Evolutionary conservation across 2,888 invertebrate species (phyloP).

Genomic region (Xestia ashworthii): DNA sequence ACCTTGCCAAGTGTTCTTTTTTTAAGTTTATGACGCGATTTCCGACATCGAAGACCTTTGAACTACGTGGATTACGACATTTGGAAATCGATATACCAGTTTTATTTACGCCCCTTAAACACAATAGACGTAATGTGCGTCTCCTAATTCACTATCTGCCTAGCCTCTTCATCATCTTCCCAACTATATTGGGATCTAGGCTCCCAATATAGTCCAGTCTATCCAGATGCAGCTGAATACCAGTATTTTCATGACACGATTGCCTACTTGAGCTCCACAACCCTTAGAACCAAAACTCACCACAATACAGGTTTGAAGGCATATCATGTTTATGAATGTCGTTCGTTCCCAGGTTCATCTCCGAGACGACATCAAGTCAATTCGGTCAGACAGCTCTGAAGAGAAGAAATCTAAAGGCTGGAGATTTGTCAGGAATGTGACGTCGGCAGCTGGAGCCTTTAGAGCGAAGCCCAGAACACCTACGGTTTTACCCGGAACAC

Average conservation of each 20-base stretch:
- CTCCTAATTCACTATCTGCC: background rate
- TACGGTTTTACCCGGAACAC: conserved; percentile 79
- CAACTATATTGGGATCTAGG: background rate
- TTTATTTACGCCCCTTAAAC: background rate
- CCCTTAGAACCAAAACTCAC: too few relatives aligned
- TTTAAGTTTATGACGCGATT: background rate
- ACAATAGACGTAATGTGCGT: background rate
- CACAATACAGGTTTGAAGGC: background rate
- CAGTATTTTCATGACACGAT: background rate
- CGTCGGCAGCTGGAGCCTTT: conserved; percentile 81
- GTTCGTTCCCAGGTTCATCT: conserved; percentile 78
- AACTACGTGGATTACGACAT: too few relatives aligned
- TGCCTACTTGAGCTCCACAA: background rate
- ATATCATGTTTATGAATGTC: background rate
- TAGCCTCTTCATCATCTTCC: background rate
- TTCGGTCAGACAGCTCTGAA: conserved; percentile 75
- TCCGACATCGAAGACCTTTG: background rate
- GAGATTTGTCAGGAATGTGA: conserved; percentile 80
- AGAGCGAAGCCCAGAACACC: conserved; percentile 69
- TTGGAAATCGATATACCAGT: background rate
- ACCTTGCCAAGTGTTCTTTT: background rate
- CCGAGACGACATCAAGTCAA: conserved; percentile 81
- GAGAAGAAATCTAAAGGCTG: conserved; percentile 77
- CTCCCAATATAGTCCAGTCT: background rate
- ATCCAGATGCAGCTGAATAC: background rate